A percentile compares a stretch with the other conserved stretches of the same genome.
Conservation (phyloP, 2,113 vertebrate species). For the Pachypanchax playfairii region DNA sequence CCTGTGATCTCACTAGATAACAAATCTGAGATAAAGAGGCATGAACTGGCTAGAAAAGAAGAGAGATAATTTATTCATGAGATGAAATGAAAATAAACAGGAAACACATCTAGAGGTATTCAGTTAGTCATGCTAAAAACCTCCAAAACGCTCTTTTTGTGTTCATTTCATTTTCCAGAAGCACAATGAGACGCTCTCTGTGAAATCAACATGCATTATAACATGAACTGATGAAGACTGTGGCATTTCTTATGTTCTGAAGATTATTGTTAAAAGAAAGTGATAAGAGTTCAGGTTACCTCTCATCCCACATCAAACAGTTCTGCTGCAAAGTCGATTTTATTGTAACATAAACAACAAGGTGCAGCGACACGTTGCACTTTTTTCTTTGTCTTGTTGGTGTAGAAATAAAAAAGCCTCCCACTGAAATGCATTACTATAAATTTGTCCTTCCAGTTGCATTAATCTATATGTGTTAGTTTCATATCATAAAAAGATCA, state of each 20-base stretch:
- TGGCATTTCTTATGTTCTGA: background rate
- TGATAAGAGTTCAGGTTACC: background rate
- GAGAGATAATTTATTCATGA: constrained; percentile 34
- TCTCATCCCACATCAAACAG: no score
- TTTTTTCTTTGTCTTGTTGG: no score
- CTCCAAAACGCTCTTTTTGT: background rate
- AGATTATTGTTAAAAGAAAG: background rate
- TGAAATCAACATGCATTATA: background rate
- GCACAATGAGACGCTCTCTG: background rate
- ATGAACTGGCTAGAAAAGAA: constrained; percentile 13
- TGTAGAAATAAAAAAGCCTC: no score
- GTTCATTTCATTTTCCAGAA: background rate
- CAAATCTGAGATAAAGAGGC: constrained; percentile 14
- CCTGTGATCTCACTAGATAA: constrained; percentile 13
- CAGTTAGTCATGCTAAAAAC: constrained; percentile 33
- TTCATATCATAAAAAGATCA: no score
- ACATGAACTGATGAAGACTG: background rate
- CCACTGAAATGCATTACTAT: no score
- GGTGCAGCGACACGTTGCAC: no score
- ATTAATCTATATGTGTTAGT: no score
- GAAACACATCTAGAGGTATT: constrained; percentile 26
- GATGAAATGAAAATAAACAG: constrained; percentile 44
- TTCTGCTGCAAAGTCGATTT: no score
- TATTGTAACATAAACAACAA: no score
- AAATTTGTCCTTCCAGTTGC: no score